Conservation (phyloP, 2,113 vertebrate species). For the Drymodes brunneopygia region DNA sequence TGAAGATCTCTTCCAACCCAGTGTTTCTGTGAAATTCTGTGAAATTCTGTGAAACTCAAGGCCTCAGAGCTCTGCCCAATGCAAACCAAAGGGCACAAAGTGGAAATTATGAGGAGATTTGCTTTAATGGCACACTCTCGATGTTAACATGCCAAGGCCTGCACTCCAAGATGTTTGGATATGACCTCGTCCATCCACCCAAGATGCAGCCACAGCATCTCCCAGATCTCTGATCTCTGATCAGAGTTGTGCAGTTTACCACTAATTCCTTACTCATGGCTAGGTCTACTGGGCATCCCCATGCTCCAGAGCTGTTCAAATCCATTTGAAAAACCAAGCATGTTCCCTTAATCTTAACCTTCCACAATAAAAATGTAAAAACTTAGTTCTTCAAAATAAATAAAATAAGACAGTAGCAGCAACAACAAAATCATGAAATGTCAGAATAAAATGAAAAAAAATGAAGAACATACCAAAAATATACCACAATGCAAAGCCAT, state of each 20-base stretch:
- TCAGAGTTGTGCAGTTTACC: background rate
- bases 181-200: background rate
- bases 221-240: background rate
- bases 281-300: background rate
- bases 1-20: too few relatives aligned
- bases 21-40: too few relatives aligned
- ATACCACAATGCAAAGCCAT: background rate
- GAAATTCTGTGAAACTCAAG: too few relatives aligned
- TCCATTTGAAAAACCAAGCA: background rate
- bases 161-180: background rate
- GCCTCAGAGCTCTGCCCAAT: background rate
- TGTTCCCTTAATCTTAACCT: background rate
- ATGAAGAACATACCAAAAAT: background rate
- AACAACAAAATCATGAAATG: background rate
- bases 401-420: background rate
- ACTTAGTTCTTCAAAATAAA: background rate
- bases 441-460: background rate
- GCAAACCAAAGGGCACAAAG: background rate
- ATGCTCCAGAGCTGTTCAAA: background rate
- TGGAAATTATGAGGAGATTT: background rate
- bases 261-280: background rate
- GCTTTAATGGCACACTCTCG: rapidly evolving
- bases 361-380: background rate
- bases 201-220: background rate
- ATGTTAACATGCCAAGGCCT: background rate